Evolutionary conservation across 2,797 vertebrate species (phyloP), one percentile per base, ranked within the genome.

Genomic region (Myotis daubentonii): DNA sequence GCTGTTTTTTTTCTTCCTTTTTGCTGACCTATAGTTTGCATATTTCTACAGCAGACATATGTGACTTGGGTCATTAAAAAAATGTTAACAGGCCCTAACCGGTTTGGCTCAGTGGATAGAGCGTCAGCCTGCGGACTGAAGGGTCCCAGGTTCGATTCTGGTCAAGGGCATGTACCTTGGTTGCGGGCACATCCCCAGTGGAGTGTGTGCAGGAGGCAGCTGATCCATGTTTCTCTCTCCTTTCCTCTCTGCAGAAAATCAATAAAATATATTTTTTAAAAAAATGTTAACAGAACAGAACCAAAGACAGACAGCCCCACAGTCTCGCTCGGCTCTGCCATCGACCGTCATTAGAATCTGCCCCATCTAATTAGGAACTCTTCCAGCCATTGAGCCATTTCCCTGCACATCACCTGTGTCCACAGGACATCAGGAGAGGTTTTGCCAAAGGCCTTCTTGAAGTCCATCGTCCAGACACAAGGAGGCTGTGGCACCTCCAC

Each of bases 401-500:
- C 0, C 70, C 41, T 86, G n/a, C 55, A 49, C 8, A 8, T 22
- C 76, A 36, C 51, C n/a, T 28, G 8, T 84, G 76, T 71, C 66
- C 66, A 66, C 12, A 6, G 88, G 51, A 44, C 12, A 65, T 76
- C 84, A 75, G 88, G 44, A 53, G 75, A 65, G 47, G 94, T 89
- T 92, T 33, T 71, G 51, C 79, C 44, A 25, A 68, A n/a, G 0
- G 41, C 60, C 49, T 87, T 89, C 72, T 76, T 90, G 11, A 92
- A 95, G 68, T 60, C 93, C 91, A 95, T 91, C 95, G 53, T 76
- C 94, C 91, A 95, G 93, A 74, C 25, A 38, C 25, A 5, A 57
- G 85, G 8, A 65, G 22, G 28, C 68, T 33, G 28, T 15, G 8
- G 68, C 53, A 36, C 53, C 33, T 36, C 72, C 6, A 57, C 13